phyloP scores from a whole-genome alignment of 2,113 vertebrate genomes.

The Gila orcuttii region DNA sequence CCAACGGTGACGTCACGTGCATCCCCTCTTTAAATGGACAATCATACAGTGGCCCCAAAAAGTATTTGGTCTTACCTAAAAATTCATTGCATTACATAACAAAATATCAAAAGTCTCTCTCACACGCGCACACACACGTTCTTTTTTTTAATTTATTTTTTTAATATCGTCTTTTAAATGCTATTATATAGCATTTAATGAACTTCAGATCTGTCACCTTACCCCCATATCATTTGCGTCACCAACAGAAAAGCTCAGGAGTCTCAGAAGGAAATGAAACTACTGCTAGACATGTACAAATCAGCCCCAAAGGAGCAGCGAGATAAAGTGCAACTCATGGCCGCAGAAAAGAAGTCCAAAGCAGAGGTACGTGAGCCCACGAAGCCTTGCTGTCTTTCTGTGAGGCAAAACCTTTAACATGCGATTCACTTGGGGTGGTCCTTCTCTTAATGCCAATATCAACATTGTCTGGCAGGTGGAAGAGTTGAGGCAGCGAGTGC shows the following conservation, averaged over 20 bases:
- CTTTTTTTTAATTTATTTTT: no score
- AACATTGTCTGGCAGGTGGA: conserved; percentile 76
- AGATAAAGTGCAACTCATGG: conserved; percentile 95
- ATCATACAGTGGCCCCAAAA: neutral
- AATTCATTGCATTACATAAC: neutral
- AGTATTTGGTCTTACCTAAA: neutral
- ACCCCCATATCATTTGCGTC: neutral
- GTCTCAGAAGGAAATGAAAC: conserved; percentile 94
- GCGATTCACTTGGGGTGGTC: neutral
- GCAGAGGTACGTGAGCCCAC: conserved; percentile 80
- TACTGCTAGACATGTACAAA: conserved; percentile 93
- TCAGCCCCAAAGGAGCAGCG: conserved; percentile 92
- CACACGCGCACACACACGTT: no score
- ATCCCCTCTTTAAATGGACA: no score
- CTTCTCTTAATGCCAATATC: neutral
- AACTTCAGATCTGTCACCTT: neutral
- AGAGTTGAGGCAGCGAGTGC: conserved; percentile 82
- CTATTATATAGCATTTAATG: neutral
- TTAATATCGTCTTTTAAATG: neutral
- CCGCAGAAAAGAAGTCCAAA: conserved; percentile 90
- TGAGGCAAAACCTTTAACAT: conserved; percentile 10
- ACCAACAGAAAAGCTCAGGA: conserved; percentile 87
- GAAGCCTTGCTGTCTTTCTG: neutral
- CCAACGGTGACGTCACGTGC: no score
- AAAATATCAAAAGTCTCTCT: neutral